Evolutionary conservation across 2,797 vertebrate genomes (phyloP), one percentile per base, ranked within the genome.

Genomic region (Geotrypetes seraphini): DNA sequence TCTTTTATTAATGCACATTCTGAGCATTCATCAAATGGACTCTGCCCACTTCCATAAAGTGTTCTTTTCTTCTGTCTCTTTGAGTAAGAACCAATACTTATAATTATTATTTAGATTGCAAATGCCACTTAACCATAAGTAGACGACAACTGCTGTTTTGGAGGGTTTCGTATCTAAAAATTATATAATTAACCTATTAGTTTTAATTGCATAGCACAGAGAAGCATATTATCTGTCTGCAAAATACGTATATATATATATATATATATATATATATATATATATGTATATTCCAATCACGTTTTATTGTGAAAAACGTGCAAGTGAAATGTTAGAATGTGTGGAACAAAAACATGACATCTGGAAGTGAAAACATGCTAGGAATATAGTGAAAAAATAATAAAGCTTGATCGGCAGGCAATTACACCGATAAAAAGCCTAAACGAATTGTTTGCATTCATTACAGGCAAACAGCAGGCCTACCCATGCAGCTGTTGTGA

Each of bases 301-400:
- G n/a, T n/a, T n/a, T n/a, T n/a, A n/a, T n/a, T n/a, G n/a, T n/a
- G 16, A 36, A 10, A 24, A 54, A 61, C 40, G 48, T 63, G 69
- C 65, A 59, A 77, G 54, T 51, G 61, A 43, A 55, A 66, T 66
- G 59, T 75, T 69, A 72, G 70, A 55, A 57, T 44, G 54, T 46
- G 40, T 44, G 30, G 40, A 70, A 60, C 43, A 49, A 25, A 31
- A 54, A 50, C 50, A 38, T 33, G 59, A 56, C 54, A 47, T 16
- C 34, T 6, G 26, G 66, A 60, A 55, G 39, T n/a, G n/a, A n/a
- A n/a, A n/a, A n/a, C n/a, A n/a, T n/a, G 50, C 60, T 37, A 41
- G 43, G 44, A 50, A 61, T 54, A 55, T 4, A 11, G 36, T n/a
- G 32, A 37, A 43, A 47, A 54, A 54, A 63, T 48, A 66, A 67